A percentile compares a stretch with the other conserved stretches of the same genome.
Evolutionary conservation across 1,140 invertebrate genomes (phyloP).

Genomic region (Cydia pomonella): DNA sequence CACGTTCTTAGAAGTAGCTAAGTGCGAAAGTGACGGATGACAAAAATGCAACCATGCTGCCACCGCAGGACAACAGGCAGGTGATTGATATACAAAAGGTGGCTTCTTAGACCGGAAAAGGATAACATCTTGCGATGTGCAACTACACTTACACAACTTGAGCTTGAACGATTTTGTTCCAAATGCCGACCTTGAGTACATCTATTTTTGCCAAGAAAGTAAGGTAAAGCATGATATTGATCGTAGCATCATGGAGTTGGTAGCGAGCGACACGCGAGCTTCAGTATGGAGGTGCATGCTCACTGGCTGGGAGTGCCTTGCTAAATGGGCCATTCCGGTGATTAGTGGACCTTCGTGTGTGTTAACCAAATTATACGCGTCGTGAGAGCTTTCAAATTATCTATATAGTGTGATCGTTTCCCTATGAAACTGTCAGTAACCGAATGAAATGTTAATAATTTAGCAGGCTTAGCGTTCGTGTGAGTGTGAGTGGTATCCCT

Average conservation of each 20-base stretch:
- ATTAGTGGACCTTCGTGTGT: constrained; percentile 31
- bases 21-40: too few species aligned
- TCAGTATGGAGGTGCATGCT: constrained; percentile 38
- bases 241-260: constrained; percentile 43
- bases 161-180: not conserved
- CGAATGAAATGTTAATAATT: not conserved
- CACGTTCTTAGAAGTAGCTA: too few species aligned
- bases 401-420: not conserved
- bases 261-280: constrained; percentile 38
- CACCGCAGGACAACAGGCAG: constrained; percentile 6
- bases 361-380: constrained; percentile 23
- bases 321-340: constrained; percentile 17
- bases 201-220: constrained; percentile 36
- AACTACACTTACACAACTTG: not conserved
- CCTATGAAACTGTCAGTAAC: not conserved
- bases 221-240: constrained; percentile 44
- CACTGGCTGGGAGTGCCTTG: constrained; percentile 37
- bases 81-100: constrained; percentile 21
- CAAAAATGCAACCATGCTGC: too few species aligned
- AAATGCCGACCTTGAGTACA: constrained; percentile 45
- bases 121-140: not conserved
- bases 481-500: not conserved
- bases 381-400: constrained; percentile 18
- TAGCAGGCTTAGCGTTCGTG: not conserved
- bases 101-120: not conserved